Percentiles rank a stretch among this genome's conserved stretches.
phyloP scores from a whole-genome alignment of 2,888 invertebrate genomes.

The Anodontia alba region DNA sequence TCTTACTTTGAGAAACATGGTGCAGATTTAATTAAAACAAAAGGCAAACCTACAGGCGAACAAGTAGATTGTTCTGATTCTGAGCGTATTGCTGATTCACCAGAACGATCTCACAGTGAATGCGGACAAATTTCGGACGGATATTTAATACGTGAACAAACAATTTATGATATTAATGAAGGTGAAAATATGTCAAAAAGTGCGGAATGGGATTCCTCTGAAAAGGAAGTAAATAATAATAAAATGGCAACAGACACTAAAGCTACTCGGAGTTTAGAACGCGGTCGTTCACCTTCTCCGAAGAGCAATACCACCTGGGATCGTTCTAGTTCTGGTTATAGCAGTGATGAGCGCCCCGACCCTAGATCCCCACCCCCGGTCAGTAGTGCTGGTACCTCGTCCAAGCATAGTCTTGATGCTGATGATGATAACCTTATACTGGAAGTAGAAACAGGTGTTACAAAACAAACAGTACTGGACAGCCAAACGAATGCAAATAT shows the following conservation, averaged over 20 bases:
- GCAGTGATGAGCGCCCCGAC: conserved; percentile 59
- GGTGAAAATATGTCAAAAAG: conserved; percentile 38
- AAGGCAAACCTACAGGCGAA: neutral
- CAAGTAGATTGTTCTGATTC: neutral
- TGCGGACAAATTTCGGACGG: conserved; percentile 8
- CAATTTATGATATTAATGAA: conserved; percentile 18
- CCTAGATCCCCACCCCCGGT: conserved; percentile 55
- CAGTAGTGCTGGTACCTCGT: conserved; percentile 33
- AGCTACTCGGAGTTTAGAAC: conserved; percentile 30
- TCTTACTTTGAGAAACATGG: conserved; percentile 43
- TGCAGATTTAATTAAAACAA: conserved; percentile 4
- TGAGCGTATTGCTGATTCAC: neutral
- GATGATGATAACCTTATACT: neutral
- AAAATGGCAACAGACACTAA: conserved; percentile 35
- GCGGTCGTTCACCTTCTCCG: conserved; percentile 55
- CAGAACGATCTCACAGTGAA: conserved; percentile 27
- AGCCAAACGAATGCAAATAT: neutral
- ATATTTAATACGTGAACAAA: conserved; percentile 26
- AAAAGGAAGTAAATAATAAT: conserved; percentile 40
- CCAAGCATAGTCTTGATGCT: conserved; percentile 12
- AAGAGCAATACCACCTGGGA: conserved; percentile 62
- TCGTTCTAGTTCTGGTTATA: conserved; percentile 59
- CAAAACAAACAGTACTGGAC: neutral
- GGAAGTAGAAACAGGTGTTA: neutral
- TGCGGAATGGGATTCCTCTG: conserved; percentile 46